These are phyloP conservation scores for Opisthograptis luteolata DNA, from an alignment of 2,888 invertebrate genomes.

Conservation along the genomic window DNA sequence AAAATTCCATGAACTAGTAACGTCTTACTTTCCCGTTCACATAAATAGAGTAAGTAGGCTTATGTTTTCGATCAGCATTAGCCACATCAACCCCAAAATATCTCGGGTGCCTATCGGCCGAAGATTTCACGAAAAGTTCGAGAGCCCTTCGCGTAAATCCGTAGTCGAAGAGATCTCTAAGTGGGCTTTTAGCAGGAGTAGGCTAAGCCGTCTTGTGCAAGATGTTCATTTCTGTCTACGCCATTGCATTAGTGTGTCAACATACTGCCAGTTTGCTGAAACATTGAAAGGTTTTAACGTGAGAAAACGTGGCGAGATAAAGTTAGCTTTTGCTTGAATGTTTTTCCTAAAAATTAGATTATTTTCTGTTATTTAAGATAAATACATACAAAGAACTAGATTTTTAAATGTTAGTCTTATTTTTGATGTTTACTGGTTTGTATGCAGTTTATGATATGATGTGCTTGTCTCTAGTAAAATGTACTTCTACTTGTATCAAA, in stretches of 20 bases:
- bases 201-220: constrained; percentile 80
- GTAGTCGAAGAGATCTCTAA: constrained; percentile 77
- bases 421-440: too few species aligned
- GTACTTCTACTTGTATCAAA: too few species aligned
- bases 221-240: constrained; percentile 75
- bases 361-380: background rate
- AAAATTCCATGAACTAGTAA: background rate
- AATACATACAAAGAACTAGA: too few species aligned
- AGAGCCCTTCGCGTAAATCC: constrained; percentile 77
- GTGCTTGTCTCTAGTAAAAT: too few species aligned
- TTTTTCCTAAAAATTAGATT: background rate
- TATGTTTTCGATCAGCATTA: constrained; percentile 40
- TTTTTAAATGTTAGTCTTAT: too few species aligned
- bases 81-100: constrained; percentile 59
- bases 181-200: constrained; percentile 82
- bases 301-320: constrained; percentile 10
- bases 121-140: constrained; percentile 69
- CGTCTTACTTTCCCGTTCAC: constrained; percentile 1
- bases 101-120: constrained; percentile 62
- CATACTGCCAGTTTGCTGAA: constrained; percentile 33
- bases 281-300: constrained; percentile 28
- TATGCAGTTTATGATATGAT: too few species aligned
- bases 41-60: constrained; percentile 24
- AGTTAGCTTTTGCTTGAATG: background rate
- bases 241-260: constrained; percentile 53